Conservation (phyloP, 2,113 vertebrate genomes). For the Paedocypris sp. region DNA sequence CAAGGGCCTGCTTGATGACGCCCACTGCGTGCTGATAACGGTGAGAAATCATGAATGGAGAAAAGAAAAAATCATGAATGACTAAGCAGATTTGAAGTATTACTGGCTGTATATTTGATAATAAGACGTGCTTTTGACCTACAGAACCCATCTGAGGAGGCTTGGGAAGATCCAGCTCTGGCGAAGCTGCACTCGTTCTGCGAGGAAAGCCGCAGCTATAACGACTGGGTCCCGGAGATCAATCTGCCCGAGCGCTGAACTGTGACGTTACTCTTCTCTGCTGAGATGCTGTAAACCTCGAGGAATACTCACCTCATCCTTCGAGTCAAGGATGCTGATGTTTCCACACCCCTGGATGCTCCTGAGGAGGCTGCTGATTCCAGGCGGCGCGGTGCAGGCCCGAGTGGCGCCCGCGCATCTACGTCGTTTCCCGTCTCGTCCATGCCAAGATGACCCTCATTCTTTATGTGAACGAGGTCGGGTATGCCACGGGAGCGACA, state of each 20-base stretch:
- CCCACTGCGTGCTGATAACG: constrained; percentile 67
- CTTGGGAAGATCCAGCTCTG: constrained; percentile 65
- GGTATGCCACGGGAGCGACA: constrained; percentile 57
- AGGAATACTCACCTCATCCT: constrained; percentile 57
- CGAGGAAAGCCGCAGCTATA: constrained; percentile 58
- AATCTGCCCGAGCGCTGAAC: constrained; percentile 60
- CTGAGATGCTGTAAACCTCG: constrained; percentile 43
- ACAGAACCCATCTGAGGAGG: constrained; percentile 58
- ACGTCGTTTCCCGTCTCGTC: constrained; percentile 53
- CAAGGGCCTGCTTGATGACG: constrained; percentile 53
- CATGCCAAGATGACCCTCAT: constrained; percentile 62
- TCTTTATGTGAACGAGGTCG: constrained; percentile 65
- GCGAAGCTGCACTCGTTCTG: constrained; percentile 70
- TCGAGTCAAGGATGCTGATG: constrained; percentile 44
- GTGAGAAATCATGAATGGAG: too few species aligned
- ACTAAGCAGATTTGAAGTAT: too few species aligned
- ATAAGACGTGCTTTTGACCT: not conserved
- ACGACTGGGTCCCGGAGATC: constrained; percentile 69
- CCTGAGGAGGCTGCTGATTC: constrained; percentile 55
- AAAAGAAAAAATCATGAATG: too few species aligned
- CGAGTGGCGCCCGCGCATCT: constrained; percentile 40
- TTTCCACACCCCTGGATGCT: constrained; percentile 59
- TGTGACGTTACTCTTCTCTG: constrained; percentile 26
- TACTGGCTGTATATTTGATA: not conserved
- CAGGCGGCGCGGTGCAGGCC: constrained; percentile 54